These are phyloP conservation scores for Apamea crenata DNA, from an alignment of 2,888 invertebrate species.

Conservation along the genomic window DNA sequence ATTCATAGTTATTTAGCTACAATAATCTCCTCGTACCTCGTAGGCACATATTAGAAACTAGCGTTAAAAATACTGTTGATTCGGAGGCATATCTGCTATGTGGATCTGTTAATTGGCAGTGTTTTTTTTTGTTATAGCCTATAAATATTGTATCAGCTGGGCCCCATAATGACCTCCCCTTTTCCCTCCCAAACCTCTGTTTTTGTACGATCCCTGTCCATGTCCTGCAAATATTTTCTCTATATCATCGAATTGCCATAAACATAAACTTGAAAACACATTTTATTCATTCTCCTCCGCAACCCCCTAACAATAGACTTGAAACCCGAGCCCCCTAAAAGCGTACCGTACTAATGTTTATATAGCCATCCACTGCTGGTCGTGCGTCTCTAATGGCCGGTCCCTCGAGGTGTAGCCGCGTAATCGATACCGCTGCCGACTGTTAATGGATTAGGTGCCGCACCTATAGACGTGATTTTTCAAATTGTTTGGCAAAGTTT, in stretches of 20 bases:
- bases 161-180: too few relatives aligned
- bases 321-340: constrained; percentile 63
- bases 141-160: too few relatives aligned
- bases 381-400: constrained; percentile 68
- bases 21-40: too few relatives aligned
- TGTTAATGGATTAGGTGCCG: constrained; percentile 68
- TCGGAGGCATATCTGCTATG: too few relatives aligned
- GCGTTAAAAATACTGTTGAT: too few relatives aligned
- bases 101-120: too few relatives aligned
- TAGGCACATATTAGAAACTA: too few relatives aligned
- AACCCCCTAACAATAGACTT: constrained; percentile 34
- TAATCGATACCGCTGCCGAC: constrained; percentile 65
- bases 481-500: background rate
- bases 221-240: background rate
- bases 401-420: constrained; percentile 65
- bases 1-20: too few relatives aligned
- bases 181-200: too few relatives aligned
- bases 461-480: constrained; percentile 57
- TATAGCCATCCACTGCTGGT: constrained; percentile 63
- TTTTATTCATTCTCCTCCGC: constrained; percentile 35
- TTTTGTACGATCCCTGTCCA: too few relatives aligned
- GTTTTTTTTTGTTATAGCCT: too few relatives aligned
- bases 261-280: constrained; percentile 26
- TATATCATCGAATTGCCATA: constrained; percentile 6
- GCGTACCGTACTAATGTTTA: constrained; percentile 60